Percentiles rank a stretch among this genome's conserved stretches.
Evolutionary conservation across 2,113 vertebrate species (phyloP).

Genomic region (Castor canadensis): DNA sequence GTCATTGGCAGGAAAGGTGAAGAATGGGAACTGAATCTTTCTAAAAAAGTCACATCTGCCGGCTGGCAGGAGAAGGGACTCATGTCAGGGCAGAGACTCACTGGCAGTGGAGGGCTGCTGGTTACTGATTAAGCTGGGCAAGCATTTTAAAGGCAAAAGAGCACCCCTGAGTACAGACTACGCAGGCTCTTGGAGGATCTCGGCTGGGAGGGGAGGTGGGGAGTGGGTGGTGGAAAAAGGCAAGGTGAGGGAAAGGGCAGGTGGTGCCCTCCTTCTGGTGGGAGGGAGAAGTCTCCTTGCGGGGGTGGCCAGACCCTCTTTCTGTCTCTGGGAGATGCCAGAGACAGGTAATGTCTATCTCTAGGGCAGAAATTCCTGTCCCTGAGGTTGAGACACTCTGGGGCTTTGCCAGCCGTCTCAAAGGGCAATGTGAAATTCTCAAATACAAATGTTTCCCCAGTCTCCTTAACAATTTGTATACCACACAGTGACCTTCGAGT

Average conservation of each 20-base stretch:
- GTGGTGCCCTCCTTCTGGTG: background rate
- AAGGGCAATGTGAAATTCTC: slow-evolving; percentile 43
- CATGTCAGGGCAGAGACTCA: slow-evolving; percentile 61
- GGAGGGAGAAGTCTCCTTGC: background rate
- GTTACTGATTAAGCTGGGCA: slow-evolving; percentile 71
- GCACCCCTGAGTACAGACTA: slow-evolving; percentile 32
- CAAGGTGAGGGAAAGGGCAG: slow-evolving; percentile 60
- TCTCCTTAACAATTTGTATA: background rate
- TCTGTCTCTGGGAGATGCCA: background rate
- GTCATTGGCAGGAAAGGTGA: slow-evolving; percentile 35
- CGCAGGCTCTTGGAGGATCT: slow-evolving; percentile 54
- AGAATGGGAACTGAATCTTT: slow-evolving; percentile 59
- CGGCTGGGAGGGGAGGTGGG: background rate
- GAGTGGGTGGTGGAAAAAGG: background rate
- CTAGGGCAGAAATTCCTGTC: slow-evolving; percentile 46
- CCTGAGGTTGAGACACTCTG: background rate
- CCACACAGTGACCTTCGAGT: background rate
- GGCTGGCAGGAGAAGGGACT: slow-evolving; percentile 53
- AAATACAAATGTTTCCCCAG: background rate
- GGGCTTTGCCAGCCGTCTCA: slow-evolving; percentile 23
- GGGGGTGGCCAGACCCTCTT: background rate
- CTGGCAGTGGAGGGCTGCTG: slow-evolving; percentile 51
- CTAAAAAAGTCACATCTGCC: slow-evolving; percentile 63
- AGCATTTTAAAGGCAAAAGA: slow-evolving; percentile 61
- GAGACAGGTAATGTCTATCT: slow-evolving; percentile 17